Evolutionary conservation across 2,888 invertebrate genomes (phyloP).

Genomic region (Microctonus aethiopoides): DNA sequence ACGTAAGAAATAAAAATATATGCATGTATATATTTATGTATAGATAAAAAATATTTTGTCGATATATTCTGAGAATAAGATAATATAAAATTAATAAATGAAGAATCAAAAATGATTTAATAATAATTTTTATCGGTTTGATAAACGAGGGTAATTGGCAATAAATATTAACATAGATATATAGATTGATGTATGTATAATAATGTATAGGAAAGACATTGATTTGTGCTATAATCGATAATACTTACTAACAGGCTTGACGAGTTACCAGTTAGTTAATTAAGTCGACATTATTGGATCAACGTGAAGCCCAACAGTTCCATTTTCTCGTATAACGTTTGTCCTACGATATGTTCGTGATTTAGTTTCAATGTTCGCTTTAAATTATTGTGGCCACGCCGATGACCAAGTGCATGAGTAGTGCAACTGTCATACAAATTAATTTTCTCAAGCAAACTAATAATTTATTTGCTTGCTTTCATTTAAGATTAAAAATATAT

Average conservation of each 20-base stretch:
- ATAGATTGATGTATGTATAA: background rate
- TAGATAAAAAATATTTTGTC: too few species aligned
- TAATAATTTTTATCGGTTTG: too few species aligned
- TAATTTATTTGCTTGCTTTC: too few species aligned
- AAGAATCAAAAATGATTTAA: background rate
- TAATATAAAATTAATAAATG: too few species aligned
- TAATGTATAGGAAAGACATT: slow-evolving; percentile 40
- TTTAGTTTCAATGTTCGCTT: too few species aligned
- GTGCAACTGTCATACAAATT: too few species aligned
- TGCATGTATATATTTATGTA: background rate
- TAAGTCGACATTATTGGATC: slow-evolving; percentile 67
- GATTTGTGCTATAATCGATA: slow-evolving; percentile 47
- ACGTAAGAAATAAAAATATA: background rate
- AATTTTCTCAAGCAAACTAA: too few species aligned
- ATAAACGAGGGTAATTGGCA: too few species aligned
- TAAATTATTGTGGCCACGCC: slow-evolving; percentile 19
- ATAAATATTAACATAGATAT: too few species aligned
- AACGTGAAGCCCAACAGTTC: slow-evolving; percentile 58
- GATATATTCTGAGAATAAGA: too few species aligned
- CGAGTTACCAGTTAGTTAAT: slow-evolving; percentile 65
- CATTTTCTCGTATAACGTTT: slow-evolving; percentile 18
- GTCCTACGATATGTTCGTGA: slow-evolving; percentile 2
- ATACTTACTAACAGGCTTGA: slow-evolving; percentile 66
- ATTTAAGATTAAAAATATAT: too few species aligned
- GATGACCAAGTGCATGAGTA: too few species aligned